Base-by-base conservation (phyloP, 2,888 invertebrate species). In the Hirtodrosophila trivittata region DNA sequence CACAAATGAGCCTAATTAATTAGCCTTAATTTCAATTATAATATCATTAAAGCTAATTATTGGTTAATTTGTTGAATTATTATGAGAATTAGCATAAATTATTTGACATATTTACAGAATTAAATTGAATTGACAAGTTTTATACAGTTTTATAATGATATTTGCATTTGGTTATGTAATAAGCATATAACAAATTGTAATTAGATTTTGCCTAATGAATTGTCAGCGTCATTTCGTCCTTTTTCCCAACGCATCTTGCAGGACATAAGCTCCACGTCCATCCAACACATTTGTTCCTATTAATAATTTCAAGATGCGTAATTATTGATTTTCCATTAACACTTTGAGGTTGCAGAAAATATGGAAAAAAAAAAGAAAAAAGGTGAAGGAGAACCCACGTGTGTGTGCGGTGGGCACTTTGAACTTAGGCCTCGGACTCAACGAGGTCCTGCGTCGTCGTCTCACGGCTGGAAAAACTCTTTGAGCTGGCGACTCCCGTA, bases 291-390 rank as follows among this genome's bases (percentile, higher is more conserved):
- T 49, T 14, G 47, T 52, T 50, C 67, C 75, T 82, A 82, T 82
- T 82, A 82, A 83, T 83, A 83, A 77, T 87, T 86, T 68, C 81
- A 87, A 87, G 88, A 87, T 87, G 88, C 87, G 87, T 87, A 87
- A 87, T 87, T 87, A 87, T 87, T 85, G 87, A 87, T 87, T 83
- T 86, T 86, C 50, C 81, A 83, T 87, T 87, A 87, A 84, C 72
- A 74, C 73, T 75, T 81, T 77, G 51, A 67, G 75, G 39, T 32
- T 35, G 74, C 70, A 50, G 62, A 70, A 64, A 65, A 38, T 21
- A 21, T 41, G 35, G 35, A 49, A 41, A 54, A 32, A 46, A 54
- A 52, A 16, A 42, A 41, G 14, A 33, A 51, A 60, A 45, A 57
- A 46, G 18, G 5, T 21, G 18, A 21, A 21, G 18, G 18, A 21